Evolutionary conservation across 2,888 invertebrate species (phyloP).

Genomic region (Polyommatus iphigenia): DNA sequence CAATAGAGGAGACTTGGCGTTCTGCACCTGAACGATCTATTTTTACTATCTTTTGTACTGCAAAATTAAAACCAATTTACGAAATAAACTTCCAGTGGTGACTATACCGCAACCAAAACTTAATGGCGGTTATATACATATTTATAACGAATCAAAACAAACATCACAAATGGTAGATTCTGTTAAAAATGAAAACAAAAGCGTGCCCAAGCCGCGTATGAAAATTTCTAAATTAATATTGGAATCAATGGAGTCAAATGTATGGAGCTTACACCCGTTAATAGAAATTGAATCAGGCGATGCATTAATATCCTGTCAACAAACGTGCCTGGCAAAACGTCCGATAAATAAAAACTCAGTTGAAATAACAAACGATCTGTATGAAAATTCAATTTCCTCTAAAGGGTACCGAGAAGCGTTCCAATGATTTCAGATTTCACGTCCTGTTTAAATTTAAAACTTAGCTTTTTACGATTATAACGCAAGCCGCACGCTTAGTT

Average conservation of each 20-base stretch:
- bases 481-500: background rate
- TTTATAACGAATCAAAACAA: no score
- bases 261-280: conserved; percentile 47
- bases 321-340: conserved; percentile 59
- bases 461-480: conserved; percentile 22
- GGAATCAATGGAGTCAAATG: conserved; percentile 26
- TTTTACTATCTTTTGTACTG: conserved; percentile 37
- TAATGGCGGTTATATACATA: no score
- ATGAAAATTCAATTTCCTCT: conserved; percentile 78
- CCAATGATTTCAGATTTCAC: conserved; percentile 60
- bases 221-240: conserved; percentile 30
- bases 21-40: background rate
- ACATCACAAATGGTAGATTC: background rate
- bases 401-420: conserved; percentile 54
- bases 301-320: conserved; percentile 76
- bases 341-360: conserved; percentile 64
- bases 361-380: conserved; percentile 67
- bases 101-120: no score
- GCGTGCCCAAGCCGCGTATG: background rate
- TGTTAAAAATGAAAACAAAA: background rate
- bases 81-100: background rate
- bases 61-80: background rate
- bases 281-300: conserved; percentile 58
- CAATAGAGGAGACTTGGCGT: background rate
- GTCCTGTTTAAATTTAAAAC: conserved; percentile 38